Evolutionary conservation across 2,797 vertebrate genomes (phyloP), one percentile per base, ranked within the genome.

Genomic region (Danio aesculapii): DNA sequence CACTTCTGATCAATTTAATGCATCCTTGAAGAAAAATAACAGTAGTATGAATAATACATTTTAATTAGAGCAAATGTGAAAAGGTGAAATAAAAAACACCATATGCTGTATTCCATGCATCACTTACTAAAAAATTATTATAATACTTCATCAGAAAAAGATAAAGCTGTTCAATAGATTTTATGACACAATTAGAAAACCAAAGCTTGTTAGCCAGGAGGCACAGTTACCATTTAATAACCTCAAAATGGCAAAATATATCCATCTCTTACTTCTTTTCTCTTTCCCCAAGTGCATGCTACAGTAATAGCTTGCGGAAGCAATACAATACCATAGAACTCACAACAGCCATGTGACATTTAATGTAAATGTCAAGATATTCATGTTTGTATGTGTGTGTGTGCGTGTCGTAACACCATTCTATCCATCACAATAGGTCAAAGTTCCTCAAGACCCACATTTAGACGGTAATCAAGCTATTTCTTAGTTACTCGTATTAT

Each of bases 281-380:
- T 41, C 6, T 14, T 30, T 43, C 11, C 8, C 13, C 12, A 17
- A 55, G 13, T n/a, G 11, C 50, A 66, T 17, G 11, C n/a, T 49
- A 64, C 14, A 64, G 10, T 44, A 63, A 46, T n/a, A 39, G 59
- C 52, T 30, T 21, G 57, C 5, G 3, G 69, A 64, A 46, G 30
- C 57, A 84, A 66, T 43, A n/a, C n/a, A 59, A 53, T 52, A 53
- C 16, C 67, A 71, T 11, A 50, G 44, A 53, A 64, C 73, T n/a
- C 44, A 67, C 50, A 44, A 11, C 49, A 55, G 17, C 39, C 39
- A 64, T 61, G 61, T 84, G 77, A 81, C 78, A 84, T 84, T 84
- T 84, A 67, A 66, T 72, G 83, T 76, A 84, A 84, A 84, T 76
- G 83, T 76, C 78, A 81, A 72, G 78, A 81, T 76, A 81, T 81